Percentiles rank a stretch among this genome's conserved stretches.
Conservation (phyloP, 2,888 invertebrate species). For the Stenodera caucasica region DNA sequence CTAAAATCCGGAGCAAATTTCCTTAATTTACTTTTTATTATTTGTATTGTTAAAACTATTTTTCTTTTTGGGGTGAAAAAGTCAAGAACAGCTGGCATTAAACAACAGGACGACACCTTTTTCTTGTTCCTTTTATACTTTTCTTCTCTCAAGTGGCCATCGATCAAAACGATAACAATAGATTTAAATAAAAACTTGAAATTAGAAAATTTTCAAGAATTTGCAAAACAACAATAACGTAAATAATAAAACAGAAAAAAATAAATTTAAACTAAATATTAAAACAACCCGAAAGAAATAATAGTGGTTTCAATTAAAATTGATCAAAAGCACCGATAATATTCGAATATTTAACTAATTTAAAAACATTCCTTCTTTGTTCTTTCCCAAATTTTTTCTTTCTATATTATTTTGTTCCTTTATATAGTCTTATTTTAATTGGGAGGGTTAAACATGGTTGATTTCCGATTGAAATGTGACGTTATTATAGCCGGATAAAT, state of each 20-base stretch:
- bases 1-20: conserved; percentile 50
- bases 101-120: conserved; percentile 5
- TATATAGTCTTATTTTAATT: conserved; percentile 7
- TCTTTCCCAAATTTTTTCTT: not conserved
- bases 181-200: not conserved
- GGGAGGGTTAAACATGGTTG: conserved; percentile 8
- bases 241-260: not conserved
- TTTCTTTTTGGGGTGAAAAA: not conserved
- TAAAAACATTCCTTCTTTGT: not conserved
- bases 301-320: conserved; percentile 3
- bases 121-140: not conserved
- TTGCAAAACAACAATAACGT: not conserved
- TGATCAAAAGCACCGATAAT: conserved; percentile 7
- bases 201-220: not conserved
- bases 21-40: conserved; percentile 49
- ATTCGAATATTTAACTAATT: conserved; percentile 2
- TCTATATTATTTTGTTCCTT: not conserved
- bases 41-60: conserved; percentile 29
- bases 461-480: conserved; percentile 13
- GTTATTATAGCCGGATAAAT: conserved; percentile 9
- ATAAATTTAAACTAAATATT: too few relatives aligned
- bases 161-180: conserved; percentile 6
- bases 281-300: not conserved
- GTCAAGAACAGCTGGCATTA: conserved; percentile 1
- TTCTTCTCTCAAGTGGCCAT: conserved; percentile 3